These are phyloP conservation scores for Asbolus verrucosus DNA, from an alignment of 1,140 invertebrate genomes.

Conservation along the genomic window DNA sequence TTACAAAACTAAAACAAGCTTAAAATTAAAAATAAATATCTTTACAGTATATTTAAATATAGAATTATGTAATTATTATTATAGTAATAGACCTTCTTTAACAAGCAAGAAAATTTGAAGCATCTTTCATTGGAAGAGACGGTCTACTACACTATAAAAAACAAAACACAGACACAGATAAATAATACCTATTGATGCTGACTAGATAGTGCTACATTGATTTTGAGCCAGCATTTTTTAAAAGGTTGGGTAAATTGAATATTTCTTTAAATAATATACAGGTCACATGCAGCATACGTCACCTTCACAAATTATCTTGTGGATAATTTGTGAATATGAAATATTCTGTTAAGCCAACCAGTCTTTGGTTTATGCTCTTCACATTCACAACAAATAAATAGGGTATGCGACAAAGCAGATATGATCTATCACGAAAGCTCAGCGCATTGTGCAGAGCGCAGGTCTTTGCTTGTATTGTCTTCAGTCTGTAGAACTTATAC, in stretches of 20 bases:
- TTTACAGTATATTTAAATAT: conserved; percentile 29
- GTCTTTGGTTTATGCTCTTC: conserved; percentile 62
- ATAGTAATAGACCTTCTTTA: conserved; percentile 42
- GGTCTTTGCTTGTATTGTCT: conserved; percentile 64
- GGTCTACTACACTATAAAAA: conserved; percentile 46
- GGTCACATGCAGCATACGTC: conserved; percentile 35
- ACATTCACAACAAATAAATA: conserved; percentile 61
- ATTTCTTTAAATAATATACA: conserved; percentile 47
- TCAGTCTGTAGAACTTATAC: conserved; percentile 65
- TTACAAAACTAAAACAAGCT: conserved; percentile 10
- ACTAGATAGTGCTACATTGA: conserved; percentile 58
- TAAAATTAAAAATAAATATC: conserved; percentile 26
- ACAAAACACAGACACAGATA: conserved; percentile 51
- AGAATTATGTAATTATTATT: conserved; percentile 23
- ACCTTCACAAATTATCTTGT: conserved; percentile 24
- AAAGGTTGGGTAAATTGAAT: conserved; percentile 57
- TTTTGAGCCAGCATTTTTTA: conserved; percentile 58
- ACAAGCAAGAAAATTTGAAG: conserved; percentile 36
- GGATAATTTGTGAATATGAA: conserved; percentile 42
- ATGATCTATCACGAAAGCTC: conserved; percentile 64
- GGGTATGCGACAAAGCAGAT: conserved; percentile 62
- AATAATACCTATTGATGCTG: conserved; percentile 54
- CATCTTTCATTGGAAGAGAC: conserved; percentile 35
- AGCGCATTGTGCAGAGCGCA: conserved; percentile 61
- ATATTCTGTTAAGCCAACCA: conserved; percentile 59